Percentiles rank a stretch among this genome's conserved stretches.
Conservation (phyloP, 2,113 vertebrate species). For the Dendropsophus ebraccatus region DNA sequence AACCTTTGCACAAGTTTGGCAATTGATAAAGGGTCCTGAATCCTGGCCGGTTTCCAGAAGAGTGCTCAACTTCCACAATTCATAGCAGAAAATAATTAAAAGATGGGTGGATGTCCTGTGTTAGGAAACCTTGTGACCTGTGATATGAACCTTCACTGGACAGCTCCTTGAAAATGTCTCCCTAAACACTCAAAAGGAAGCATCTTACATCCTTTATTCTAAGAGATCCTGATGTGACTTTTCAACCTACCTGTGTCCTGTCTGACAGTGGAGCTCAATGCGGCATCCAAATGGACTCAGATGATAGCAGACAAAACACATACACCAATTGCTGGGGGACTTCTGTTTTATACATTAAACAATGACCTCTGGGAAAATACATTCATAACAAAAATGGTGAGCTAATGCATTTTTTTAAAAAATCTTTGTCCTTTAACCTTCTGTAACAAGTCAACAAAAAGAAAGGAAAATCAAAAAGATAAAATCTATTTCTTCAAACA, state of each 20-base stretch:
- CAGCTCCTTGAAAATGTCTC: conserved; percentile 60
- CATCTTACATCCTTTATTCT: conserved; percentile 62
- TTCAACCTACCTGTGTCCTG: conserved; percentile 57
- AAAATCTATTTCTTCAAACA: neutral
- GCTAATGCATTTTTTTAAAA: conserved; percentile 1
- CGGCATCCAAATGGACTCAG: conserved; percentile 31
- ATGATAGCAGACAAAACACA: conserved; percentile 1
- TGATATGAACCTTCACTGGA: conserved; percentile 58
- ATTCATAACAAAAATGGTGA: conserved; percentile 40
- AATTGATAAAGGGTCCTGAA: conserved; percentile 62
- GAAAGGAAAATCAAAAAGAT: conserved; percentile 25
- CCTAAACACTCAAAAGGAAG: conserved; percentile 62
- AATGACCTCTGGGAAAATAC: conserved; percentile 16
- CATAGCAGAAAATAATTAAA: conserved; percentile 62
- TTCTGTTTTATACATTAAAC: conserved; percentile 52
- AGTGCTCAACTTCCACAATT: conserved; percentile 56
- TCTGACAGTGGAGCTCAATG: conserved; percentile 46
- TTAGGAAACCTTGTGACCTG: conserved; percentile 58
- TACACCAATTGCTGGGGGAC: conserved; percentile 31
- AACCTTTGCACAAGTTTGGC: conserved; percentile 61
- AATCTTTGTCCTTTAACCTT: conserved; percentile 22
- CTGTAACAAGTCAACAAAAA: neutral
- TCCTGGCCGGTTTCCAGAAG: conserved; percentile 63
- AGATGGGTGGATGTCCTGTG: conserved; percentile 51
- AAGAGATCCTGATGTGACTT: conserved; percentile 45